Conservation (phyloP, 2,113 vertebrate genomes). For the Podarcis cretensis region DNA sequence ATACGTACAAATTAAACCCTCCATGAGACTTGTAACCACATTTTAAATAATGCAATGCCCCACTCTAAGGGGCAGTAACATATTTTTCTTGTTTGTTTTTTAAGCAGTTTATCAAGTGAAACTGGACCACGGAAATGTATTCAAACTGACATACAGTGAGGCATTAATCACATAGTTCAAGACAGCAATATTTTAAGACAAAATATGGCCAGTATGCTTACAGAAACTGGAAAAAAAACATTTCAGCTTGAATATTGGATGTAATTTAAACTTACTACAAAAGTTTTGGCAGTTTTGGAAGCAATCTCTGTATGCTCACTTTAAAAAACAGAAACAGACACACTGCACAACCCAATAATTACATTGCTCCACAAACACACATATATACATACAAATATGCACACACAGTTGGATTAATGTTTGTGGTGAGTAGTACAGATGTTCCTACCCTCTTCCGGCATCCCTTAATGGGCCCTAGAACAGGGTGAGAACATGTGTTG, state of each 20-base stretch:
- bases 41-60: slow-evolving; percentile 17
- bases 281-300: neutral
- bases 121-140: rapidly evolving
- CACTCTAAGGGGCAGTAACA: slow-evolving; percentile 1
- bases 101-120: slow-evolving; percentile 38
- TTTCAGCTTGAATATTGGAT: neutral
- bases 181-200: neutral
- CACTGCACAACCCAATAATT: neutral
- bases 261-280: rapidly evolving
- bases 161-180: neutral
- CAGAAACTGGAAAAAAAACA: slow-evolving; percentile 13
- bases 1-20: slow-evolving; percentile 39
- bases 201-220: neutral
- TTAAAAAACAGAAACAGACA: neutral
- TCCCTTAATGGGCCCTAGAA: neutral
- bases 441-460: neutral
- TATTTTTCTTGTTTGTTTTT: neutral
- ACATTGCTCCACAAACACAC: neutral
- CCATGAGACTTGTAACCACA: slow-evolving; percentile 34
- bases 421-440: neutral
- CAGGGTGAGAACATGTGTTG: neutral
- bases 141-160: neutral
- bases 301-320: rapidly evolving
- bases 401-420: rapidly evolving
- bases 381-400: rapidly evolving